A percentile compares a stretch with the other conserved stretches of the same genome.
These are phyloP conservation scores for Botia almorhae DNA, from an alignment of 2,797 vertebrate genomes.

Conservation along the genomic window DNA sequence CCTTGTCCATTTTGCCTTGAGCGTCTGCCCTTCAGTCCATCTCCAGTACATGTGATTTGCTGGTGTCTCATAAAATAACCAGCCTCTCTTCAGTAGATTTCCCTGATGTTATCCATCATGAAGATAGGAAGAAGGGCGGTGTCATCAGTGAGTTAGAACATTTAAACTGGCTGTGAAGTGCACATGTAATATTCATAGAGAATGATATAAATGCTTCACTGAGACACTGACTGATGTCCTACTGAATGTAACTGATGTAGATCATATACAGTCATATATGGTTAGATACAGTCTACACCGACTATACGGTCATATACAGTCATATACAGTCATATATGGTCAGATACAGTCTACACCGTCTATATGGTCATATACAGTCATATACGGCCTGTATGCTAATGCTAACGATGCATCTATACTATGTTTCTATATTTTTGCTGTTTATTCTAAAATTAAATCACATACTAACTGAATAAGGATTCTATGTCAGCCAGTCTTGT, in stretches of 20 bases:
- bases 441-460: too few species aligned
- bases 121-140: constrained; percentile 11
- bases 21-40: constrained; percentile 4
- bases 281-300: too few species aligned
- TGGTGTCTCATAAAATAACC: constrained; percentile 17
- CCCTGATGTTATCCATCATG: constrained; percentile 16
- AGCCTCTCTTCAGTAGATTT: constrained; percentile 12
- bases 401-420: too few species aligned
- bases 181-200: constrained; percentile 28
- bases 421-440: too few species aligned
- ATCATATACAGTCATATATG: neutral
- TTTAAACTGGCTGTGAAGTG: constrained; percentile 12
- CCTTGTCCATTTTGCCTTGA: constrained; percentile 21
- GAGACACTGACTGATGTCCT: constrained; percentile 6
- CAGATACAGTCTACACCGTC: too few species aligned
- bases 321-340: too few species aligned
- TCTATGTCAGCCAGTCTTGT: too few species aligned
- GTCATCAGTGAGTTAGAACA: constrained; percentile 14
- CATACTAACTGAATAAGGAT: too few species aligned
- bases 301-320: too few species aligned
- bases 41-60: constrained; percentile 12
- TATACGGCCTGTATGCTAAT: too few species aligned
- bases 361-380: too few species aligned
- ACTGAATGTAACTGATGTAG: neutral
- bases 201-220: neutral